Base-by-base conservation (phyloP, 2,797 vertebrate species). In the Miichthys miiuy region DNA sequence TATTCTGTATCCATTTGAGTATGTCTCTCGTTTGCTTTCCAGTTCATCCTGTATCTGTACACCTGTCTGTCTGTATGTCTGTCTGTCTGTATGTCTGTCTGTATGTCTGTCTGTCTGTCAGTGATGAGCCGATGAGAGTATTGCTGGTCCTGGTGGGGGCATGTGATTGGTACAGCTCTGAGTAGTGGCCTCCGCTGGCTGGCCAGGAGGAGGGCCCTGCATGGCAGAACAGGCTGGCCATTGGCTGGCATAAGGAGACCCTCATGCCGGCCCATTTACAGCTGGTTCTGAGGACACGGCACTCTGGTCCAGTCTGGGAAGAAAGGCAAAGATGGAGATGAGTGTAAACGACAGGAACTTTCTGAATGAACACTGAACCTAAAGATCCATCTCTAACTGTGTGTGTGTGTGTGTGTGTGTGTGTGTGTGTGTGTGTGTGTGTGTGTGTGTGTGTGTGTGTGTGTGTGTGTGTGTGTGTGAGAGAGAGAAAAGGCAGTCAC, bases 101-200 rank as follows among this genome's bases (percentile, higher is more conserved):
- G 63, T 77, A 44, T 60, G 78, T 72, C 73, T 48, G 61, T 83
- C 75, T 75, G 80, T 84, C 82, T 72, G 80, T 88, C 86, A 76
- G 85, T 89, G 85, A 96, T 96, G 96, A 94, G 95, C 95, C 95
- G 94, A 93, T 94, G 95, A 92, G 95, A 97, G 96, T 96, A 96
- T 96, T 97, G 97, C 98, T 99, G 98, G 97, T 99, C 97, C 97
- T 97, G 96, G 96, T 96, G 95, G 96, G 91, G 92, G 96, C 51
- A 1, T 81, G 91, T 86, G 85, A 80, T 87, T 91, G 94, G 93
- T 94, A 65, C 93, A 94, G 95, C 94, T 93, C 93, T 90, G 90
- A 95, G 93, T 92, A 93, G 91, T 89, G 91, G 89, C 88, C 89
- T 87, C 89, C 74, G 83, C 93, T 91, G 90, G 84, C 86, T 87